Evolutionary conservation across 2,888 invertebrate genomes (phyloP), one percentile per base, ranked within the genome.

Genomic region (Sceliomorpha sp.): DNA sequence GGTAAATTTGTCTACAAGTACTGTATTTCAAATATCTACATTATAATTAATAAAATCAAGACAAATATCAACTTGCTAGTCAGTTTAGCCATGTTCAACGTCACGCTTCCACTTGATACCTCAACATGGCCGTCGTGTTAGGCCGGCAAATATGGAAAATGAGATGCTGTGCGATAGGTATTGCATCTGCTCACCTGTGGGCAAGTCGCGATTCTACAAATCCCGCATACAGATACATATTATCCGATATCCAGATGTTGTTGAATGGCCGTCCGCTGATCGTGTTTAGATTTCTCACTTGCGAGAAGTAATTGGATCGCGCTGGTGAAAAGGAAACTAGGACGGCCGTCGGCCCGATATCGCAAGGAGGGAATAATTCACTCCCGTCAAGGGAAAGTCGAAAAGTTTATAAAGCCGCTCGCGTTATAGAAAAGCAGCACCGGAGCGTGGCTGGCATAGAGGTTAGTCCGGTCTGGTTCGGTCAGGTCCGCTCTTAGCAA

Each of bases 281-380:
- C 59, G 59, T 70, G 64, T 66, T 51, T 64, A 64, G 70, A 70
- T 70, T 66, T 70, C 67, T 69, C 62, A 58, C 69, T 63, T 34
- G 45, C 34, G 44, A 45, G 45, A 53, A 59, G 68, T 68, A 63
- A 69, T 63, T 69, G 62, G 69, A 69, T 69, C 58, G 62, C 58
- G 42, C 26, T 58, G 66, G 42, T 48, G 53, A 48, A 56, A 55
- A 37, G 42, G 55, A 70, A 64, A 70, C 70, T 66, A 47, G 70
- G 51, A 56, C 69, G 59, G 42, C 40, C 47, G 51, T 42, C 56
- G 45, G 56, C 20, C 47, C 31, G 56, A 56, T 56, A 56, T 34
- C 53, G 53, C 20, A 27, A 29, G 40, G 51, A 27, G 40, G 31
- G 50, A 51, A 51, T 51, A 51, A 51, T 55, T 63, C 51, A 58